These are phyloP conservation scores for Centroberyx gerrardi DNA, from an alignment of 2,797 vertebrate species.

Conservation along the genomic window DNA sequence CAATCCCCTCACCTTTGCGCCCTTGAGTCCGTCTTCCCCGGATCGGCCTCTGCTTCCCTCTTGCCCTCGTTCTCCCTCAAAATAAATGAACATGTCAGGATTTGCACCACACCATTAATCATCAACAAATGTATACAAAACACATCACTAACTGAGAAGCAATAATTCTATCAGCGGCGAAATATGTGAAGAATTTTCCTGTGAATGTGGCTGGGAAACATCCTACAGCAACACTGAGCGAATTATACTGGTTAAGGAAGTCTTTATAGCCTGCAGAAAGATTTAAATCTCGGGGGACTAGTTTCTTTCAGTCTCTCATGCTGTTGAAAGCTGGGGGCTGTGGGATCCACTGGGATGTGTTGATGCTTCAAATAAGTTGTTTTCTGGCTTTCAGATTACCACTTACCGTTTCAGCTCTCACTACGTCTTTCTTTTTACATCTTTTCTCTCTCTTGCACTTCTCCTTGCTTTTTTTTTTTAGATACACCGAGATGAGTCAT, in stretches of 20 bases:
- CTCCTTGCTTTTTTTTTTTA: background rate
- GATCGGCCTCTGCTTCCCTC: conserved; percentile 64
- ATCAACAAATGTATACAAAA: conserved; percentile 29
- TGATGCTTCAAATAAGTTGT: conserved; percentile 3
- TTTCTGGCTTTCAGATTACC: background rate
- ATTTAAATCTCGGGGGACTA: background rate
- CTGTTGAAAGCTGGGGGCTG: conserved; percentile 5
- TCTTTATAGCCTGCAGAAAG: background rate
- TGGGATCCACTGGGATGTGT: background rate
- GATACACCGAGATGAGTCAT: background rate
- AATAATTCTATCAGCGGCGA: background rate
- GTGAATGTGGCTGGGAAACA: conserved; percentile 22
- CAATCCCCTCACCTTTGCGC: conserved; percentile 70
- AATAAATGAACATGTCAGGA: conserved; percentile 52
- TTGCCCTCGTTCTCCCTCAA: conserved; percentile 74
- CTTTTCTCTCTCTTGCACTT: background rate
- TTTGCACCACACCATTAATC: conserved; percentile 31
- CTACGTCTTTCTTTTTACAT: background rate
- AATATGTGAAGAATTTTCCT: conserved; percentile 20
- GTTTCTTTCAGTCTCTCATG: background rate
- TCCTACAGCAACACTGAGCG: conserved; percentile 2
- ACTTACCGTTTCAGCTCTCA: background rate
- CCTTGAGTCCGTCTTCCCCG: conserved; percentile 70
- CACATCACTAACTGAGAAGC: background rate
- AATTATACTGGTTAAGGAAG: background rate